Conservation (phyloP, 2,888 invertebrate genomes). For the Acleris sparsana region DNA sequence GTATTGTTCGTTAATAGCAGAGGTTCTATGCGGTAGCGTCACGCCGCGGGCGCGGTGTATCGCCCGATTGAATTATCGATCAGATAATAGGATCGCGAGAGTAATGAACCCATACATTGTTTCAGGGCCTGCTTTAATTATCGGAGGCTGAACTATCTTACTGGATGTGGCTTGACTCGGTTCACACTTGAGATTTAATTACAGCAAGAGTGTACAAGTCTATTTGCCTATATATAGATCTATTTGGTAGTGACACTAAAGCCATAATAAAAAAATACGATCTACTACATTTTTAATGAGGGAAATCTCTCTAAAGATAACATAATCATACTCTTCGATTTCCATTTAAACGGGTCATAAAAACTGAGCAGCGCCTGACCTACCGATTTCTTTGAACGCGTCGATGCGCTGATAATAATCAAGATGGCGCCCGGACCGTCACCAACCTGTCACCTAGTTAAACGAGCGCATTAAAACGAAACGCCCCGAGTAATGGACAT, state of each 20-base stretch:
- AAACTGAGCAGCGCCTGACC: constrained; percentile 55
- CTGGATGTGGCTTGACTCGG: neutral
- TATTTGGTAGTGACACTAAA: no score
- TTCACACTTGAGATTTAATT: neutral
- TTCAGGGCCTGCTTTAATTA: constrained; percentile 62
- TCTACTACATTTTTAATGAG: constrained; percentile 24
- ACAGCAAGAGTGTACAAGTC: no score
- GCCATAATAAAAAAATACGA: neutral
- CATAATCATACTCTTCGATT: constrained; percentile 37
- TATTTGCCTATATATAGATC: no score
- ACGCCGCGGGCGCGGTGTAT: constrained; percentile 66
- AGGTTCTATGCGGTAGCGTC: constrained; percentile 54
- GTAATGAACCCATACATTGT: constrained; percentile 67
- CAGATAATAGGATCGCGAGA: constrained; percentile 72
- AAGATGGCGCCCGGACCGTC: constrained; percentile 77
- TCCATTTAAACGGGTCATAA: constrained; percentile 48
- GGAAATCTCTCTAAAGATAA: constrained; percentile 30
- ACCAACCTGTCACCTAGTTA: constrained; percentile 71
- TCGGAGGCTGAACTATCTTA: constrained; percentile 15
- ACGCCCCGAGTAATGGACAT: constrained; percentile 72
- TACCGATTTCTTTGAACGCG: constrained; percentile 53
- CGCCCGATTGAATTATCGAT: constrained; percentile 76
- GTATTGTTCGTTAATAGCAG: constrained; percentile 31
- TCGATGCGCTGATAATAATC: constrained; percentile 71
- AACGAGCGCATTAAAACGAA: constrained; percentile 79